A percentile compares a stretch with the other conserved stretches of the same genome.
Evolutionary conservation across 2,113 vertebrate genomes (phyloP).

Genomic region (Corythornis madagascariensis): DNA sequence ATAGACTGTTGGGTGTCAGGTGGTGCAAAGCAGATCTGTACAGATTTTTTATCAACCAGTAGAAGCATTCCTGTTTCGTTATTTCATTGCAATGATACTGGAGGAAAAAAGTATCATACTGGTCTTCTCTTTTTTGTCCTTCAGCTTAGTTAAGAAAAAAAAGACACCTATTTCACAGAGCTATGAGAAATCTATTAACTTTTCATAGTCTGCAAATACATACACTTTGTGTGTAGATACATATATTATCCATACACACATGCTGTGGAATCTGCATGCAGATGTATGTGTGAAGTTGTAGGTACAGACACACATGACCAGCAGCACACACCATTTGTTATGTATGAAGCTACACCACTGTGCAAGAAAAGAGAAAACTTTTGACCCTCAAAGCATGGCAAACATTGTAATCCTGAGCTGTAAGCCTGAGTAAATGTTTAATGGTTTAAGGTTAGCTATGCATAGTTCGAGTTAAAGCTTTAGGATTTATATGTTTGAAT

Average conservation of each 20-base stretch:
- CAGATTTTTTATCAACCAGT: neutral
- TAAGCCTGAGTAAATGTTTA: neutral
- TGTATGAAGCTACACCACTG: neutral
- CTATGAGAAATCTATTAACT: neutral
- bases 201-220: neutral
- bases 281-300: neutral
- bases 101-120: neutral
- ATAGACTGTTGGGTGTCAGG: neutral
- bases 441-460: constrained; percentile 6
- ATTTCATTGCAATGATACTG: neutral
- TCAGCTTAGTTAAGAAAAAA: constrained; percentile 17
- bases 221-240: neutral
- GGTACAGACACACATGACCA: neutral
- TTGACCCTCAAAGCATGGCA: neutral
- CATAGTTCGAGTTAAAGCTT: neutral
- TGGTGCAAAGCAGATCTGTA: neutral
- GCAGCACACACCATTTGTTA: neutral
- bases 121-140: neutral
- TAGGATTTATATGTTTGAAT: neutral
- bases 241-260: neutral
- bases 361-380: neutral
- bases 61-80: neutral
- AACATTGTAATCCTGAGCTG: neutral
- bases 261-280: neutral
- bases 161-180: neutral